These are phyloP conservation scores for Trichopria drosophilae DNA, from an alignment of 2,888 invertebrate genomes.

Conservation along the genomic window DNA sequence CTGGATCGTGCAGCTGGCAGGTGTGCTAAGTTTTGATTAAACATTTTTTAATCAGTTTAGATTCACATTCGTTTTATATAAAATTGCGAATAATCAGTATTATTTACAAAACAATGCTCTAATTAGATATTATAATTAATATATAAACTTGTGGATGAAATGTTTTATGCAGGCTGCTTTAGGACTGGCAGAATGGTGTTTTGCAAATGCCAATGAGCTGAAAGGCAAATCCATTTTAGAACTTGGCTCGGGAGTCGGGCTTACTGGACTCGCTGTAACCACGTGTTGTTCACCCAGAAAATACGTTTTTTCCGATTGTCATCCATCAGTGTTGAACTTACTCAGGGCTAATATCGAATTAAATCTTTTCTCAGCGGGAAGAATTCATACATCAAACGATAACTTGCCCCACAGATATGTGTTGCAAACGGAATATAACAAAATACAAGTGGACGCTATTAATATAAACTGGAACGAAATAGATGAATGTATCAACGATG, in stretches of 20 bases:
- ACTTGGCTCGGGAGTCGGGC: slow-evolving; percentile 77
- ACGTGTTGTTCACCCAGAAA: slow-evolving; percentile 62
- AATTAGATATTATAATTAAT: neutral
- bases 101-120: neutral
- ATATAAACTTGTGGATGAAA: neutral
- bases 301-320: slow-evolving; percentile 72
- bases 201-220: slow-evolving; percentile 62
- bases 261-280: slow-evolving; percentile 69
- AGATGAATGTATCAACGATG: slow-evolving; percentile 41
- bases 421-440: slow-evolving; percentile 32
- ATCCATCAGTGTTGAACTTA: slow-evolving; percentile 66
- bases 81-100: neutral
- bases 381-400: slow-evolving; percentile 20
- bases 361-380: slow-evolving; percentile 59
- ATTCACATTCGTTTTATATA: too few species aligned
- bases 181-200: slow-evolving; percentile 72
- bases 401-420: too few species aligned
- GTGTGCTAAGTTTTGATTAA: slow-evolving; percentile 51
- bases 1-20: slow-evolving; percentile 80
- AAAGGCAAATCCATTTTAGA: slow-evolving; percentile 67
- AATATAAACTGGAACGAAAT: slow-evolving; percentile 62
- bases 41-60: neutral
- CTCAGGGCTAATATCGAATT: slow-evolving; percentile 67
- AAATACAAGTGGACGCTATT: slow-evolving; percentile 47
- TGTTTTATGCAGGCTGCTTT: slow-evolving; percentile 65